Evolutionary conservation across 2,797 vertebrate species (phyloP).

Genomic region (Coregonus ussuriensis): DNA sequence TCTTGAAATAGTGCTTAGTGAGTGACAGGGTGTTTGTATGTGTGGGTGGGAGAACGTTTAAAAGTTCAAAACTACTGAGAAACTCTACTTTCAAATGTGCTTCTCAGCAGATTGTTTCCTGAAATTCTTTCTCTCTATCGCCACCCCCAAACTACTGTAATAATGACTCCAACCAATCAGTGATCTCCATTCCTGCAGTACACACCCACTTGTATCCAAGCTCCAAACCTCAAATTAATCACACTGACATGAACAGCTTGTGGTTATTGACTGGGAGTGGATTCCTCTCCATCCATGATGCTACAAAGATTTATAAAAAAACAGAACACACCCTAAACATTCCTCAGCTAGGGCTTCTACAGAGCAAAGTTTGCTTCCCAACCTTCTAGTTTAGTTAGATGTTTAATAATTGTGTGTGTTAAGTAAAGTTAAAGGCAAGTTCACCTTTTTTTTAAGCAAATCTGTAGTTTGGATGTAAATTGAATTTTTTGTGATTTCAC

Average conservation of each 20-base stretch:
- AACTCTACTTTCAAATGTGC: conserved; percentile 11
- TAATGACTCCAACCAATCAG: conserved; percentile 57
- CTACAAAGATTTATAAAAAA: background rate
- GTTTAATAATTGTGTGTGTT: background rate
- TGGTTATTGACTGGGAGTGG: conserved; percentile 65
- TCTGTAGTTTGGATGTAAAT: no score
- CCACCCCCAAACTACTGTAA: conserved; percentile 24
- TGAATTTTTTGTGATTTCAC: no score
- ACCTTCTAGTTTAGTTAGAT: background rate
- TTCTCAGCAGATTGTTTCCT: conserved; percentile 41
- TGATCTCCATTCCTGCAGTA: conserved; percentile 48
- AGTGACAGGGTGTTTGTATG: background rate
- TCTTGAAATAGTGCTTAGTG: background rate
- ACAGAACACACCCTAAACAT: background rate
- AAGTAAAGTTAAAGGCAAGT: no score
- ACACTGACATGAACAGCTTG: conserved; percentile 61
- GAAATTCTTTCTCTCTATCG: conserved; percentile 43
- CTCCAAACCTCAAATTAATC: conserved; percentile 65
- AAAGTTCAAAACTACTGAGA: conserved; percentile 15
- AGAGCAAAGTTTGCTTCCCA: background rate
- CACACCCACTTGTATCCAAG: conserved; percentile 54
- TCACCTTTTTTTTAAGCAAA: no score
- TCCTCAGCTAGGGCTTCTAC: background rate
- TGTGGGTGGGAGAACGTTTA: background rate
- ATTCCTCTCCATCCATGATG: conserved; percentile 48